Base-by-base conservation (phyloP, 2,888 invertebrate species). In the Eristalis tenax region DNA sequence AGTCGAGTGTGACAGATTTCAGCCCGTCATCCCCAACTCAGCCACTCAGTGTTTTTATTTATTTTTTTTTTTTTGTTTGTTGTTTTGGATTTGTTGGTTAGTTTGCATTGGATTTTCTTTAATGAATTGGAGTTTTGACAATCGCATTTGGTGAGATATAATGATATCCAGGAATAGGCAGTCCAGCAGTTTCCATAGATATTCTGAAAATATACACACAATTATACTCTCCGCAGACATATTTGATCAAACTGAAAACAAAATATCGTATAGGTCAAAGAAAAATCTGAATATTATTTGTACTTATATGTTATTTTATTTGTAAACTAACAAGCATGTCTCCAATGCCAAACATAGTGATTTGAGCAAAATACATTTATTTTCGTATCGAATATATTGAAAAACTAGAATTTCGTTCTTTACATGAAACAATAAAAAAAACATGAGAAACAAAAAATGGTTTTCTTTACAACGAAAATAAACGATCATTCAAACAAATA, bases 111-210 rank as follows among this genome's bases (percentile, higher is more conserved):
- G 15, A n/a, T 59, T 69, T 77, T 32, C 57, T 77, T 94, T 96
- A 97, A 95, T 97, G 97, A 93, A 97, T 97, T 92, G 97, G 97
- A 90, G 97, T 96, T 94, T 97, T 97, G 92, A 97, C 97, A 93
- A 97, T 97, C 94, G 97, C 97, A 94, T 97, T 97, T 90, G 97
- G 97, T 90, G 97, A 96, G 94, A 98, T 96, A 95, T 97, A 97
- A 94, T 97, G 97, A 94, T 97, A 97, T 90, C 97, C 97, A 88
- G 97, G 96, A 94, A 97, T 96, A 91, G 97, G 97, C 94, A 98
- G 95, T 89, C 97, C 97, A 90, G 98, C 97, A 79, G 98, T 98
- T 95, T 98, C 98, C 97, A 98, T 97, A 86, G 97, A 97, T 96
- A 98, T 97, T 96, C 98, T 98, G 95, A 88, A 95, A 90, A 88